Conservation (phyloP, 2,888 invertebrate species). For the Stenoptilia bipunctidactyla region DNA sequence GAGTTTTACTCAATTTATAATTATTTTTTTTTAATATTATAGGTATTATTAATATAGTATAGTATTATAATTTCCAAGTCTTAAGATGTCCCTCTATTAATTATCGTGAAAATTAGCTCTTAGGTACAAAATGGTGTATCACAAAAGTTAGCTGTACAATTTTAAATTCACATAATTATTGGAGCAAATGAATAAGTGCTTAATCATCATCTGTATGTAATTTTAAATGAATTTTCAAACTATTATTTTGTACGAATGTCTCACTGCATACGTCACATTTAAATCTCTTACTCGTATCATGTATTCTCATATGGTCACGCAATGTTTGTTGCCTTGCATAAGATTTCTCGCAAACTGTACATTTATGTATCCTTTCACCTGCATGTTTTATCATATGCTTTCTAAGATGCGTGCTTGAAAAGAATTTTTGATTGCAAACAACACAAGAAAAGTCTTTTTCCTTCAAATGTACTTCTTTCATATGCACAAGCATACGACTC, state of each 20-base stretch:
- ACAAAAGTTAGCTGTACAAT: too few species aligned
- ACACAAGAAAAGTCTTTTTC: conserved; percentile 56
- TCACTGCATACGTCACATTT: conserved; percentile 34
- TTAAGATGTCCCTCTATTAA: too few species aligned
- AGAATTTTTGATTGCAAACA: conserved; percentile 62
- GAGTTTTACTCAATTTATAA: too few species aligned
- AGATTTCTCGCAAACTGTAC: conserved; percentile 57
- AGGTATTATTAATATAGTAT: too few species aligned
- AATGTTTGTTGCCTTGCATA: conserved; percentile 54
- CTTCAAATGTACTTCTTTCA: conserved; percentile 51
- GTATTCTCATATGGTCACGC: conserved; percentile 46
- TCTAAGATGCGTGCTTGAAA: conserved; percentile 56
- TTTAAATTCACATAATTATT: too few species aligned
- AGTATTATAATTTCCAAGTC: too few species aligned
- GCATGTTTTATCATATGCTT: conserved; percentile 66
- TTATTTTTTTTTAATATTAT: too few species aligned
- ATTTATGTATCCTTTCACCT: conserved; percentile 53
- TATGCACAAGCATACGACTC: conserved; percentile 44
- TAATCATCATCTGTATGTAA: conserved; percentile 27
- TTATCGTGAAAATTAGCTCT: too few species aligned
- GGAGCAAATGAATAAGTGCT: too few species aligned
- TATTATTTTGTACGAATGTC: conserved; percentile 38
- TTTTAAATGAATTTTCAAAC: conserved; percentile 35
- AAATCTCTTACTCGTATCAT: conserved; percentile 34
- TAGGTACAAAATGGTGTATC: too few species aligned